A percentile compares a stretch with the other conserved stretches of the same genome.
phyloP scores from a whole-genome alignment of 2,797 vertebrate species.

The Chanos chanos region DNA sequence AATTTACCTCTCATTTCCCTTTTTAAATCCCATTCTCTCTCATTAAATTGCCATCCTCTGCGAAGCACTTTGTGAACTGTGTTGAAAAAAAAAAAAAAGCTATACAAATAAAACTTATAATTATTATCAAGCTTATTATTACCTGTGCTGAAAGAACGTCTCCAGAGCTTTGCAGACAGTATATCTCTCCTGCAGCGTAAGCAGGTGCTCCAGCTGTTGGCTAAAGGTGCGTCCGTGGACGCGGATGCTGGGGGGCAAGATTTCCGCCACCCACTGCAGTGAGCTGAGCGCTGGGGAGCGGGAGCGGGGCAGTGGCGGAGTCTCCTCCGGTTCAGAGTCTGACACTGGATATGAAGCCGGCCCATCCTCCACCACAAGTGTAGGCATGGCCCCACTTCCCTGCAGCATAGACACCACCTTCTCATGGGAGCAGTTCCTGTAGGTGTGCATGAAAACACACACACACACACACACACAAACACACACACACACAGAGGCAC shows the following conservation, averaged over 20 bases:
- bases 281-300: slow-evolving; percentile 89
- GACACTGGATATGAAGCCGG: slow-evolving; percentile 75
- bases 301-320: slow-evolving; percentile 58
- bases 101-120: too few relatives aligned
- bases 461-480: too few relatives aligned
- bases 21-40: too few relatives aligned
- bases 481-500: too few relatives aligned
- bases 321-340: slow-evolving; percentile 81
- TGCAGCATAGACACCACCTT: slow-evolving; percentile 99
- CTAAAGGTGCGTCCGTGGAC: slow-evolving; percentile 93
- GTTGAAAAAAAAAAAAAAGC: too few relatives aligned
- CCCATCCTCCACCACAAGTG: slow-evolving; percentile 91
- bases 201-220: slow-evolving; percentile 94
- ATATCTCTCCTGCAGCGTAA: slow-evolving; percentile 90
- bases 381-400: slow-evolving; percentile 94
- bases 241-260: slow-evolving; percentile 93
- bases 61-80: too few relatives aligned
- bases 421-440: slow-evolving; percentile 95
- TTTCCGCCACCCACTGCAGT: slow-evolving; percentile 96
- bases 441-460: too few relatives aligned
- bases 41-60: too few relatives aligned
- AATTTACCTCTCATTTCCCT: too few relatives aligned
- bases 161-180: slow-evolving; percentile 89
- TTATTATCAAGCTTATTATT: slow-evolving; percentile 9
- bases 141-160: slow-evolving; percentile 98